These are phyloP conservation scores for Chamaea fasciata DNA, from an alignment of 2,113 vertebrate species.

Conservation along the genomic window DNA sequence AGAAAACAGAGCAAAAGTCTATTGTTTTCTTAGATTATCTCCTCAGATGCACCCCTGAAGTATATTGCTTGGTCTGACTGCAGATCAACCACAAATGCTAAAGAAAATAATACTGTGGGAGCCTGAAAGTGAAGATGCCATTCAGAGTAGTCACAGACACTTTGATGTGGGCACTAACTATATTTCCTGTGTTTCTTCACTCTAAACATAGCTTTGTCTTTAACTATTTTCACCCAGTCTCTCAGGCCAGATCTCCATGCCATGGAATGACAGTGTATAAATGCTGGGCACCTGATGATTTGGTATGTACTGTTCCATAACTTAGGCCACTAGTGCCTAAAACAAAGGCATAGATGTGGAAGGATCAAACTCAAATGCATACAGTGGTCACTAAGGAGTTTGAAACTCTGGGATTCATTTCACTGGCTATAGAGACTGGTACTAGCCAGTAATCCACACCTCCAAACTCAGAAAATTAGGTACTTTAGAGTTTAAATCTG, in stretches of 20 bases:
- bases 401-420: neutral
- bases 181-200: constrained; percentile 16
- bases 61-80: constrained; percentile 20
- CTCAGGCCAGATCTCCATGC: neutral
- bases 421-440: neutral
- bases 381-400: neutral
- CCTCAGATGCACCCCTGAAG: constrained; percentile 35
- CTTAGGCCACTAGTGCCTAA: neutral
- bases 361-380: neutral
- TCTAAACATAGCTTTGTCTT: neutral
- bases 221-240: neutral
- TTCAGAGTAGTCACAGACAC: constrained; percentile 29
- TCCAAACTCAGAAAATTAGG: neutral
- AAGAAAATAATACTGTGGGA: constrained; percentile 49
- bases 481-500: neutral
- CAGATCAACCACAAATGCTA: constrained; percentile 46
- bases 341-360: neutral
- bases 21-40: constrained; percentile 50
- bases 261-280: neutral
- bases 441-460: neutral
- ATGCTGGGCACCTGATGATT: neutral
- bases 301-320: neutral
- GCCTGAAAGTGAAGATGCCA: constrained; percentile 40
- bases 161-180: constrained; percentile 30
- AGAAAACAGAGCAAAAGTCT: constrained; percentile 31